Percentiles rank a stretch among this genome's conserved stretches.
These are phyloP conservation scores for Ypsolopha scabrella DNA, from an alignment of 2,888 invertebrate species.

Conservation along the genomic window DNA sequence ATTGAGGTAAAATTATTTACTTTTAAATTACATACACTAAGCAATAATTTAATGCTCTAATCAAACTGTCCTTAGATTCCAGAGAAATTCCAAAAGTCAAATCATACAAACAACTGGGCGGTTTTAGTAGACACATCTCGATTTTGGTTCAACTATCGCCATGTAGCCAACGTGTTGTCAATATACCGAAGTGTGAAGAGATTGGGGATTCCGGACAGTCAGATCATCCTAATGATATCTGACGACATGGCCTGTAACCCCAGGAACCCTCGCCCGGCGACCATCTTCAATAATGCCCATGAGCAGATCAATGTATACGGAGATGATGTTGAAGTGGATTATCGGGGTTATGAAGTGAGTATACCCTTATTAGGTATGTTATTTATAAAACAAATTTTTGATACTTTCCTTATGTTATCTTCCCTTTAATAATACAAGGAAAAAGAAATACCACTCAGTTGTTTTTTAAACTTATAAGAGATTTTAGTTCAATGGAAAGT, in stretches of 20 bases:
- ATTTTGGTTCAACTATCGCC: constrained; percentile 99
- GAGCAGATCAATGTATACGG: constrained; percentile 99
- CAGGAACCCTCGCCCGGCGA: constrained; percentile 96
- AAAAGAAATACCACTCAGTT: too few relatives aligned
- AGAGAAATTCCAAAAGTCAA: constrained; percentile 70
- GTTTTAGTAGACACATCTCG: constrained; percentile 98
- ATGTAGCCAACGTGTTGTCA: constrained; percentile 98
- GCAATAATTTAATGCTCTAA: constrained; percentile 1
- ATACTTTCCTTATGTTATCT: too few relatives aligned
- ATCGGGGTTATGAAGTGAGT: constrained; percentile 88
- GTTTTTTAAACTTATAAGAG: too few relatives aligned
- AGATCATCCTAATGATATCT: constrained; percentile 99
- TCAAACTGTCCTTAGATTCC: constrained; percentile 41
- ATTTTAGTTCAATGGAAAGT: too few relatives aligned
- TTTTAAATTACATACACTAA: constrained; percentile 15
- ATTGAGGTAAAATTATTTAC: background rate
- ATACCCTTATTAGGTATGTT: background rate
- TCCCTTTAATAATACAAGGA: too few relatives aligned
- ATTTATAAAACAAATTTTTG: background rate
- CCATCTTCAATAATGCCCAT: constrained; percentile 97
- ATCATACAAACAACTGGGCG: constrained; percentile 99
- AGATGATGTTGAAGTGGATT: constrained; percentile 99
- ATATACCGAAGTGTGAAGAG: constrained; percentile 98
- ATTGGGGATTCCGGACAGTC: constrained; percentile 98
- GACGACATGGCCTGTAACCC: constrained; percentile 99